A percentile compares a stretch with the other conserved stretches of the same genome.
These are phyloP conservation scores for Psophia crepitans DNA, from an alignment of 2,113 vertebrate genomes.

Conservation along the genomic window DNA sequence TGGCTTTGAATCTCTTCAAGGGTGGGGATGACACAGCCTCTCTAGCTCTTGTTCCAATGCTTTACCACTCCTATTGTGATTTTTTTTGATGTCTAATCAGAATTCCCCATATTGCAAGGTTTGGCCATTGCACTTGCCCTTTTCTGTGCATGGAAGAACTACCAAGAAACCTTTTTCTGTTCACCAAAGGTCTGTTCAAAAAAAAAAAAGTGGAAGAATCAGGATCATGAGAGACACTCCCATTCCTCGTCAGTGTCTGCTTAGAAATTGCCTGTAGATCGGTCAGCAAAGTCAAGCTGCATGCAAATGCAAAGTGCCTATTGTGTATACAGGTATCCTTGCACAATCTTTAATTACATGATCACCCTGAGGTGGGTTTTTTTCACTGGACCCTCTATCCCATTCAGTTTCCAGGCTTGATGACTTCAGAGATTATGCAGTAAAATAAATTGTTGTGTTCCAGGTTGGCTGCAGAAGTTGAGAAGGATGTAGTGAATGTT, in stretches of 20 bases:
- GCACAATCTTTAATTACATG: background rate
- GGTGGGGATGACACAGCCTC: background rate
- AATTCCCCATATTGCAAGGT: background rate
- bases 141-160: background rate
- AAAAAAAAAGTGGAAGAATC: background rate
- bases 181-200: background rate
- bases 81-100: background rate
- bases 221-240: background rate
- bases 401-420: background rate
- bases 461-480: background rate
- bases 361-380: background rate
- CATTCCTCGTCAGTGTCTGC: background rate
- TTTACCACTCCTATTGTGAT: background rate
- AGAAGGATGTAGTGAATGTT: background rate
- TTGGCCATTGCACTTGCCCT: background rate
- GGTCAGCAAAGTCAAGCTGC: background rate
- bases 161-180: background rate
- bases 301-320: background rate
- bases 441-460: background rate
- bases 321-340: background rate
- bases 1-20: background rate
- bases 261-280: background rate
- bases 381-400: background rate
- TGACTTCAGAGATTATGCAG: background rate
- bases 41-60: background rate